Percentiles rank a stretch among this genome's conserved stretches.
These are phyloP conservation scores for Ceratina calcarata DNA, from an alignment of 1,140 invertebrate genomes.

Conservation along the genomic window DNA sequence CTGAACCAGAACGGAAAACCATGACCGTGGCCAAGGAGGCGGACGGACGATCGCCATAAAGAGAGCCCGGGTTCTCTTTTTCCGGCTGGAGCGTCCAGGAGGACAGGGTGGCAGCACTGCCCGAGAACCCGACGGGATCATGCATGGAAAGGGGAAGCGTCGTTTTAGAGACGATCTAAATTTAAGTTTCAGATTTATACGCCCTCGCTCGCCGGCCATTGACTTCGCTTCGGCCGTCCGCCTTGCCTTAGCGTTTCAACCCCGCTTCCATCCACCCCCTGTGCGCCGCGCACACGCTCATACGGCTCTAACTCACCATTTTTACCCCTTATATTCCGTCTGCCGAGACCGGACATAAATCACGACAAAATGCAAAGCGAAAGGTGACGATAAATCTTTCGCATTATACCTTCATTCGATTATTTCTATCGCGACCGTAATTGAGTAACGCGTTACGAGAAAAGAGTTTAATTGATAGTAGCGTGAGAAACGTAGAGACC, in stretches of 20 bases:
- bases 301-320: constrained; percentile 40
- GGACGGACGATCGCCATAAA: constrained; percentile 4
- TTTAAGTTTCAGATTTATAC: constrained; percentile 70
- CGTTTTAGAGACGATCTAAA: constrained; percentile 64
- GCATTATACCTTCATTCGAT: constrained; percentile 10
- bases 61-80: background rate
- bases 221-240: constrained; percentile 60
- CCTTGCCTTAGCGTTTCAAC: constrained; percentile 40
- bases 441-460: background rate
- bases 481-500: background rate
- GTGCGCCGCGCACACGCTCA: background rate
- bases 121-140: constrained; percentile 6
- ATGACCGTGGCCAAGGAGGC: constrained; percentile 20
- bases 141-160: constrained; percentile 29
- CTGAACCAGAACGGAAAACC: background rate
- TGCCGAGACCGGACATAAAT: constrained; percentile 13
- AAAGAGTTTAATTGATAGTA: too few relatives aligned
- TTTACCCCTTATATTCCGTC: constrained; percentile 38
- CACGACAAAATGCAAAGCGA: constrained; percentile 27
- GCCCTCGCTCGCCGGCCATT: constrained; percentile 67
- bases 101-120: constrained; percentile 52
- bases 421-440: constrained; percentile 8
- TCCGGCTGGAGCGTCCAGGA: background rate
- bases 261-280: constrained; percentile 15
- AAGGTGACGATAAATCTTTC: constrained; percentile 37